Percentiles rank a stretch among this genome's conserved stretches.
Evolutionary conservation across 2,113 vertebrate species (phyloP).

Genomic region (Bothrops jararaca): DNA sequence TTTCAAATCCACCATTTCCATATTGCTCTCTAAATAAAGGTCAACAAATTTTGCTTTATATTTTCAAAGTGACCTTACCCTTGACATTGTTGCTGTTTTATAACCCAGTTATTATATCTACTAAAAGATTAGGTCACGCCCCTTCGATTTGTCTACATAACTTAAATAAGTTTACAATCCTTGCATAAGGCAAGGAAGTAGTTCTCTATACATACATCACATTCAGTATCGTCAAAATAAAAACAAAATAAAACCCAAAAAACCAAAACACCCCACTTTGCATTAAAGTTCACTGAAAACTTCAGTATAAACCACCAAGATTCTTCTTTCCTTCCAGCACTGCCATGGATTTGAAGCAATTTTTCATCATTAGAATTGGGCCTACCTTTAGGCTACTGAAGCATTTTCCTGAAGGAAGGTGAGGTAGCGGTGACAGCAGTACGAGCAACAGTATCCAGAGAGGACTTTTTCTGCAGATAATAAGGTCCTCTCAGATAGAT

Average conservation of each 20-base stretch:
- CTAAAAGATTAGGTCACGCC: conserved; percentile 78
- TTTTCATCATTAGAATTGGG: conserved; percentile 53
- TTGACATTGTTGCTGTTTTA: conserved; percentile 74
- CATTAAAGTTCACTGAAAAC: conserved; percentile 77
- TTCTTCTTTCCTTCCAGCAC: conserved; percentile 68
- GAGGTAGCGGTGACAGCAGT: conserved; percentile 48
- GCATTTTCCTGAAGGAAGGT: conserved; percentile 49
- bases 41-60: conserved; percentile 89
- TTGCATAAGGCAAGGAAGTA: conserved; percentile 78
- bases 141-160: conserved; percentile 96
- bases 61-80: conserved; percentile 82
- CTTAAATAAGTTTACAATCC: conserved; percentile 79
- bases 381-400: conserved; percentile 55
- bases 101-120: conserved; percentile 71
- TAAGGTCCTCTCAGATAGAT: conserved; percentile 6
- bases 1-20: conserved; percentile 77
- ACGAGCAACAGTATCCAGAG: conserved; percentile 57
- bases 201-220: conserved; percentile 81
- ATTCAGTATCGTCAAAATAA: conserved; percentile 84
- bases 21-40: conserved; percentile 74
- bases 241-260: conserved; percentile 11
- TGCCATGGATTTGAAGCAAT: conserved; percentile 76
- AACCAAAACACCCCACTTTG: conserved; percentile 67
- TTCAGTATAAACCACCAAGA: conserved; percentile 60
- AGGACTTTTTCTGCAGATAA: conserved; percentile 28